Base-by-base conservation (phyloP, 2,888 invertebrate species). In the Furcula furcula region DNA sequence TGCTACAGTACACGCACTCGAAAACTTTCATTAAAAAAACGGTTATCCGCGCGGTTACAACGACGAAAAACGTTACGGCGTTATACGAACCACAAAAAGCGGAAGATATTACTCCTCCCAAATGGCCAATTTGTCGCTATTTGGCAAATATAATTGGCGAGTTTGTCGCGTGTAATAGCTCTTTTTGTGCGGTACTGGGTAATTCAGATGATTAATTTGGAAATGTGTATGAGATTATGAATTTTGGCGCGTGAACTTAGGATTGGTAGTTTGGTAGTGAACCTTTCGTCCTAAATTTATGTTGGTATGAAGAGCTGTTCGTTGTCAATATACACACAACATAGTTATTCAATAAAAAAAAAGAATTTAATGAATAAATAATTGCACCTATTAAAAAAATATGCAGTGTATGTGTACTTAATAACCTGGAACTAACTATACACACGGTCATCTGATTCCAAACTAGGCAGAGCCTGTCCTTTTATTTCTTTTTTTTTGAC, bases 81-180 rank as follows among this genome's bases (percentile, higher is more conserved):
- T 38, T 49, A 55, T 70, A 74, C 74, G 62, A 69, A 75, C 70
- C 65, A 66, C 62, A 56, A 62, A 65, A 72, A 58, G n/a, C 74
- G 78, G 80, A 79, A 82, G 77, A 55, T 74, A 79, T 81, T 76
- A 55, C 57, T 45, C 57, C 63, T 30, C 66, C 45, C 65, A 73
- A 84, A 86, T 75, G 71, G 78, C 69, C 79, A 76, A 80, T 82
- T 79, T 76, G 70, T 63, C 59, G 78, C 77, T 74, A 82, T 86
- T 85, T 78, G 68, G 65, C 71, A 72, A 65, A 72, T 72, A 71
- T 76, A 75, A 76, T 74, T 70, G 78, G 62, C 67, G 55, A 58
- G 65, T n/a, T 60, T 60, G 64, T 64, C 58, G 65, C 71, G 56
- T 61, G 56, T 55, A 70, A 68, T 65, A 66, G 73, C 70, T 65